Base-by-base conservation (phyloP, 2,888 invertebrate species). In the Chrysolina oricalcia region DNA sequence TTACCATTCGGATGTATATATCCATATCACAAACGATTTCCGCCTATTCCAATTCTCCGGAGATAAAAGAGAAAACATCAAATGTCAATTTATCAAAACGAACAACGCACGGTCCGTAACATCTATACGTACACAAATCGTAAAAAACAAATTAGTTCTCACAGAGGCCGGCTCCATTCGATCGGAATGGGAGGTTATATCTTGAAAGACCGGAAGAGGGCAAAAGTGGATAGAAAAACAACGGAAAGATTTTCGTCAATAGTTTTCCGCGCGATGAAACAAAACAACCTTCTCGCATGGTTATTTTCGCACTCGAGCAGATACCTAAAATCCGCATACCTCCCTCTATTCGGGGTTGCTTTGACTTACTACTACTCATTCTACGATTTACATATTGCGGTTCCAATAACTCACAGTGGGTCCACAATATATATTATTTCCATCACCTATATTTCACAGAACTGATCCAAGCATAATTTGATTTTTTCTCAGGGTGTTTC, bases 1-100 rank as follows among this genome's bases (percentile, higher is more conserved):
- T 35, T 87, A 88, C 88, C 88, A 89, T 85, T 87, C 86, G 68
- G 83, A 53, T 53, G 53, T 53, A 53, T 53, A 53, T 21, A 13
- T 11, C 21, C 10, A 21, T 21, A 53, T 21, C 21, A 21, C 53
- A 53, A 53, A 19, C 13, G 21, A 53, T 11, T 53, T 53, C 13
- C 11, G 19, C 10, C 21, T 4, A 53, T 21, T 53, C 11, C 21
- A 4, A 53, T 13, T 53, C 21, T 21, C 21, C 53, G 10, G 21
- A 53, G 59, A 59, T 59, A n/a, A 59, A 35, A 59, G 59, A 35
- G 27, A 35, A 59, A 59, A 59, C 59, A 59, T 27, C 59, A 59
- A 35, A 59, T 35, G 35, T 59, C 59, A 35, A 59, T 59, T 59
- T 35, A 59, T 59, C 35, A 59, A 59, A 35, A 59, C n/a, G 59